These are phyloP conservation scores for Pararge aegeria DNA, from an alignment of 1,140 invertebrate species.

Conservation along the genomic window DNA sequence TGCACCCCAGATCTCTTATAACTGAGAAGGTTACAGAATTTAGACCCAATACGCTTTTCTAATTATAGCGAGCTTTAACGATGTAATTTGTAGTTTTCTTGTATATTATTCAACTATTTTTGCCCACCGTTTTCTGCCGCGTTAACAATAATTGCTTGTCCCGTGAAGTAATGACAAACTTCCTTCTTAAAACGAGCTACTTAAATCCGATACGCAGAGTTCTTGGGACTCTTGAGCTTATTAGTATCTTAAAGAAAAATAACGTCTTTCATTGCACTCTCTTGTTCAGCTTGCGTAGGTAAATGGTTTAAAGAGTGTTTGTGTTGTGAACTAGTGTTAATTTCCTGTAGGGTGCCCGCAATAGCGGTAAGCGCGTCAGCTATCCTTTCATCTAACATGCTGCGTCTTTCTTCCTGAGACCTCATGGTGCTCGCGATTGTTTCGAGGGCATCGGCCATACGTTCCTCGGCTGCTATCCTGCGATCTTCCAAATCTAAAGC, in stretches of 20 bases:
- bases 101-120: no score
- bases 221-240: no score
- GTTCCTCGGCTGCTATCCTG: conserved; percentile 59
- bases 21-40: no score
- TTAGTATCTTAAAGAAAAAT: conserved; percentile 48
- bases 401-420: conserved; percentile 50
- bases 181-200: no score
- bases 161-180: no score
- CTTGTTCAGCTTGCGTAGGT: conserved; percentile 42
- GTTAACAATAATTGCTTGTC: no score
- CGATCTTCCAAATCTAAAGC: conserved; percentile 64
- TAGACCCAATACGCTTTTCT: no score
- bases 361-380: conserved; percentile 54
- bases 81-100: no score
- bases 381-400: conserved; percentile 49
- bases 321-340: conserved; percentile 40
- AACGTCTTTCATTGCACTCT: conserved; percentile 45
- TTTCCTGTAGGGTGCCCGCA: conserved; percentile 58
- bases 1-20: no score
- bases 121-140: no score
- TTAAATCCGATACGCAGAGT: no score
- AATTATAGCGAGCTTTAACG: no score
- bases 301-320: conserved; percentile 42
- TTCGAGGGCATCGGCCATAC: conserved; percentile 57
- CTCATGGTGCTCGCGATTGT: conserved; percentile 53